Base-by-base conservation (phyloP, 2,888 invertebrate genomes). In the Erannis defoliaria region DNA sequence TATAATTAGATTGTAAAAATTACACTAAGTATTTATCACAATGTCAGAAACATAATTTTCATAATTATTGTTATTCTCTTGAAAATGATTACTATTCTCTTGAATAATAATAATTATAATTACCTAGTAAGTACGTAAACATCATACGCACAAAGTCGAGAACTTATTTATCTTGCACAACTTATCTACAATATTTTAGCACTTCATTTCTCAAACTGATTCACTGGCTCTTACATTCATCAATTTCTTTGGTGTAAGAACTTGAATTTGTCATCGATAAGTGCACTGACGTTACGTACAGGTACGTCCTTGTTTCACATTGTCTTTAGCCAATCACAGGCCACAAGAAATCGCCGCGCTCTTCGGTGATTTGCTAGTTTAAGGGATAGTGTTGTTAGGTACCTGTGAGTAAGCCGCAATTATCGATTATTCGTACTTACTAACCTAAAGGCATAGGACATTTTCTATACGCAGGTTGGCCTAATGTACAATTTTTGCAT, bases 191-290 rank as follows among this genome's bases (percentile, higher is more conserved):
- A 40, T 21, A 42, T 42, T 38, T 18, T 42, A 21, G 42, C 21
- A 21, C 21, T 40, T 19, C 16, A 10, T 16, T 4, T 38, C 8
- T 42, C n/a, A 42, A 42, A 42, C 9, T 29, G 43, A 23, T 14
- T 43, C 43, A 45, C 43, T 45, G 26, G 26, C 26, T 45, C 26
- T 45, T 9, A 23, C 23, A 43, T 43, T 26, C 14, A 26, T 45
- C 14, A 45, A 26, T 46, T 37, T 46, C 55, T 46, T 53, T 53
- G 53, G 53, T 53, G 37, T 29, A 38, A 51, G 50, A 51, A 38
- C 29, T 51, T 48, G n/a, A 12, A 21, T 42, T n/a, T n/a, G 3
- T 38, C 16, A 29, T 29, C n/a, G 23, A 42, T 42, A n/a, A 42
- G 42, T 42, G 42, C n/a, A 23, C 8, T 5, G 18, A 38, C 4